Evolutionary conservation across 2,888 invertebrate species (phyloP).

Genomic region (Tetragnatha montana): DNA sequence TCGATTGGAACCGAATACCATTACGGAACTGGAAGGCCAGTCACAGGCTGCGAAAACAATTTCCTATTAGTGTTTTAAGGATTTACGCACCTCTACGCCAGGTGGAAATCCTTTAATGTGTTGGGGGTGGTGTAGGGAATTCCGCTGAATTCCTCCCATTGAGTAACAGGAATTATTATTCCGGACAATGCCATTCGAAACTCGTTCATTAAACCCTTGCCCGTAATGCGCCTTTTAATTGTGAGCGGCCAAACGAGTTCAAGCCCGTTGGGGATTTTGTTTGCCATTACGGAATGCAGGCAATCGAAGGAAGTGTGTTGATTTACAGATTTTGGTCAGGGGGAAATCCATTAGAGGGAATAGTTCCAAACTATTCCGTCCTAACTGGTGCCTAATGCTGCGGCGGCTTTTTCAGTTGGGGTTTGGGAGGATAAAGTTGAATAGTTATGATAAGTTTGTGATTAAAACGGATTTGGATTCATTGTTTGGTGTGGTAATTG

Average conservation of each 20-base stretch:
- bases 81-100: neutral
- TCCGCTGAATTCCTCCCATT: neutral
- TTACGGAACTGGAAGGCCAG: neutral
- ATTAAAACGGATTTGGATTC: too few relatives aligned
- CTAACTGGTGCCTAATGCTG: too few relatives aligned
- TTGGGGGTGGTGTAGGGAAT: neutral
- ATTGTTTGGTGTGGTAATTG: too few relatives aligned
- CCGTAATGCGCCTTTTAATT: neutral
- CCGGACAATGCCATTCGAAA: slow-evolving; percentile 1
- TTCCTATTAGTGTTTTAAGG: neutral
- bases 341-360: neutral
- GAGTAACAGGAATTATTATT: slow-evolving; percentile 6
- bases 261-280: neutral
- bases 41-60: neutral
- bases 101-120: neutral
- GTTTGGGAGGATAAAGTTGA: too few relatives aligned
- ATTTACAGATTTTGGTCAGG: neutral
- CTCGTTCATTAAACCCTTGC: slow-evolving; percentile 3
- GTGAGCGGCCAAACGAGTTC: neutral
- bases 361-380: too few relatives aligned
- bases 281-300: neutral
- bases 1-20: neutral
- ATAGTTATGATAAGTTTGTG: too few relatives aligned
- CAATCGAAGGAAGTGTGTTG: neutral
- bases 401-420: too few relatives aligned